phyloP scores from a whole-genome alignment of 2,888 invertebrate genomes.

The Pyrrhosoma nymphula region DNA sequence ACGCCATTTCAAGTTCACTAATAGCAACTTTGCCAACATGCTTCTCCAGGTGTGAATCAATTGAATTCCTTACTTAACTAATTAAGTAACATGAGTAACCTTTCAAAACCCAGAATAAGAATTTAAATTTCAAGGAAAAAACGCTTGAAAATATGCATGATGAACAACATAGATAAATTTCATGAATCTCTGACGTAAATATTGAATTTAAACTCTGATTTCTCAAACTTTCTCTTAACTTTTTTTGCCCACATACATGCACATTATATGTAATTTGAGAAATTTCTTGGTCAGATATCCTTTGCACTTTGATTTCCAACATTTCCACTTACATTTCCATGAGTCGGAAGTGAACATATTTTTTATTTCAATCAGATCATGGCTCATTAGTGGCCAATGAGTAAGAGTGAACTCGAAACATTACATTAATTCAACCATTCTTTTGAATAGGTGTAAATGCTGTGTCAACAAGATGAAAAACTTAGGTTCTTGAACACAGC shows the following conservation, averaged over 20 bases:
- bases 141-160: not conserved
- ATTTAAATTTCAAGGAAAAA: not conserved
- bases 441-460: conserved; percentile 61
- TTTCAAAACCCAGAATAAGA: not conserved
- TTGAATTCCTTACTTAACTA: conserved; percentile 14
- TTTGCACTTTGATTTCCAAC: not conserved
- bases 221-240: not conserved
- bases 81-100: not conserved
- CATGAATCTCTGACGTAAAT: not conserved
- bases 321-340: not conserved
- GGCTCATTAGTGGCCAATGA: not conserved
- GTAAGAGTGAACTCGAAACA: not conserved
- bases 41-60: conserved; percentile 83
- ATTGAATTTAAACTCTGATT: not conserved
- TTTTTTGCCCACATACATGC: conserved; percentile 58
- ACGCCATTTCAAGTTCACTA: conserved; percentile 97
- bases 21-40: conserved; percentile 96
- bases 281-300: not conserved
- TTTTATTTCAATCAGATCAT: too few relatives aligned
- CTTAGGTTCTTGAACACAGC: conserved; percentile 60
- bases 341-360: too few relatives aligned
- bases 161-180: not conserved
- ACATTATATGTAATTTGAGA: conserved; percentile 46
- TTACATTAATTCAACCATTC: conserved; percentile 45
- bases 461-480: conserved; percentile 32